Evolutionary conservation across 2,888 invertebrate genomes (phyloP).

Genomic region (Horisme vitalbata): DNA sequence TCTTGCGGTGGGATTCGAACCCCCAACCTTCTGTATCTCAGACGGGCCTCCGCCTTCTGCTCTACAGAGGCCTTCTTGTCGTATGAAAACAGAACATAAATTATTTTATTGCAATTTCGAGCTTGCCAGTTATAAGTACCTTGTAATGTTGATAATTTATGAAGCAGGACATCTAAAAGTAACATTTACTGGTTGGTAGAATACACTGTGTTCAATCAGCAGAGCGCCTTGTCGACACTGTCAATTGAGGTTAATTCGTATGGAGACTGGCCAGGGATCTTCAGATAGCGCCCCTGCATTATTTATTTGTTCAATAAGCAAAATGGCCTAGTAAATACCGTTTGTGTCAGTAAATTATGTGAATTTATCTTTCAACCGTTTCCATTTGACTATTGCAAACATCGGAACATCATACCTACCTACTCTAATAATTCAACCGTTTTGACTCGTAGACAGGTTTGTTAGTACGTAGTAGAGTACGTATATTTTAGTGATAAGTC

Average conservation of each 20-base stretch:
- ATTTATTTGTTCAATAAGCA: slow-evolving; percentile 76
- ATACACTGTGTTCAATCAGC: slow-evolving; percentile 74
- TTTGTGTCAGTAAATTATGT: slow-evolving; percentile 48
- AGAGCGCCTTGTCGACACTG: slow-evolving; percentile 75
- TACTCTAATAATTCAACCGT: too few relatives aligned
- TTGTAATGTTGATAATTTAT: slow-evolving; percentile 47
- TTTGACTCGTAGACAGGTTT: too few relatives aligned
- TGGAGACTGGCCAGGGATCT: slow-evolving; percentile 76
- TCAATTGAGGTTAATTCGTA: slow-evolving; percentile 82
- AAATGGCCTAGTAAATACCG: slow-evolving; percentile 63
- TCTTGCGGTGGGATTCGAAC: too few relatives aligned
- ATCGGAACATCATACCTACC: too few relatives aligned
- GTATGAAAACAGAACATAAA: slow-evolving; percentile 10
- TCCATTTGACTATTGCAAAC: too few relatives aligned
- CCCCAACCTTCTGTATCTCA: too few relatives aligned
- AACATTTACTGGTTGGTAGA: slow-evolving; percentile 57
- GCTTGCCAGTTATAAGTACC: slow-evolving; percentile 1
- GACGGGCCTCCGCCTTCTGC: too few relatives aligned
- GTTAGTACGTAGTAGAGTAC: too few relatives aligned
- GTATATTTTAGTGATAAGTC: too few relatives aligned
- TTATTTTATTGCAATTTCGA: slow-evolving; percentile 21
- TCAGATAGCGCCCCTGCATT: slow-evolving; percentile 72
- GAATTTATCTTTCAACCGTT: slow-evolving; percentile 2
- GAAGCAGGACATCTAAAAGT: slow-evolving; percentile 53
- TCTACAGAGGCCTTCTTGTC: too few relatives aligned